phyloP scores from a whole-genome alignment of 2,797 vertebrate species.

The Gambelia wislizenii region DNA sequence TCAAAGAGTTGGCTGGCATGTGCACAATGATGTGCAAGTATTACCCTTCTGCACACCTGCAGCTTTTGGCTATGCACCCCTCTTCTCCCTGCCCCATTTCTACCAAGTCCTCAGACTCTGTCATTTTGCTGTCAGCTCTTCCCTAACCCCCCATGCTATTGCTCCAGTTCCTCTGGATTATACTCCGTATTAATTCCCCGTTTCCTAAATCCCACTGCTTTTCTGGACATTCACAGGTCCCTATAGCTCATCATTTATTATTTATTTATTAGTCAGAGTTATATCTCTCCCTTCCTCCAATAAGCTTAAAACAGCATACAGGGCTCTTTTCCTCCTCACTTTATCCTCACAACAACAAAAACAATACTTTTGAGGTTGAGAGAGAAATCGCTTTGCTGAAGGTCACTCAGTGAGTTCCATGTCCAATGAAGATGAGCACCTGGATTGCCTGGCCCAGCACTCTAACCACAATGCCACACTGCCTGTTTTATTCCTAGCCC shows the following conservation, averaged over 20 bases:
- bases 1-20: not conserved
- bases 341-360: not conserved
- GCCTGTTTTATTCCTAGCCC: not conserved
- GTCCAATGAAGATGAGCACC: no score
- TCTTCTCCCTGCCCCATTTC: not conserved
- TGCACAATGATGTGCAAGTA: not conserved
- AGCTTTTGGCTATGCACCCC: not conserved
- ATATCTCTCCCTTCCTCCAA: no score
- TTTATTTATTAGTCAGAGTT: no score
- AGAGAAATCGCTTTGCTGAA: not conserved
- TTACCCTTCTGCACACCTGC: not conserved
- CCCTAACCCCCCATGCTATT: no score
- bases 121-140: not conserved
- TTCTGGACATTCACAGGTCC: not conserved
- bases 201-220: not conserved
- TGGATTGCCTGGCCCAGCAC: no score
- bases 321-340: no score
- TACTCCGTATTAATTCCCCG: no score
- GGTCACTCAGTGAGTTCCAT: not conserved
- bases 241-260: no score
- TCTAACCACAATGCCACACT: not conserved
- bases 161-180: not conserved
- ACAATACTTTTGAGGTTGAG: not conserved
- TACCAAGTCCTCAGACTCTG: not conserved
- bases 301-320: no score